Evolutionary conservation across 2,797 vertebrate genomes (phyloP).

Genomic region (Falco berigora): DNA sequence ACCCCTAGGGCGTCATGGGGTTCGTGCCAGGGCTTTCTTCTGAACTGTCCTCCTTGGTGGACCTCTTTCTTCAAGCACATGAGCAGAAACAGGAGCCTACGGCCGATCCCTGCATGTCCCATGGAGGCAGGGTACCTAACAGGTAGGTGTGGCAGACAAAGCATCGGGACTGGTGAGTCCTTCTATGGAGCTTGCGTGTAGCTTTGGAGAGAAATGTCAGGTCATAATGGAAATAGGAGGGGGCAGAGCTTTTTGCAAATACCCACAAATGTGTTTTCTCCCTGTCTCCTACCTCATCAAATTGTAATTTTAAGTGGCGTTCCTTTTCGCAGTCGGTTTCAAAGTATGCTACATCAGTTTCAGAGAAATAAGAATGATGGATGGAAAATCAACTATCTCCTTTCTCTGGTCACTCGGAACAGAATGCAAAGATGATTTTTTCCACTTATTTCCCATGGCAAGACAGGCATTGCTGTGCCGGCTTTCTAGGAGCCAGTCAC

Average conservation of each 20-base stretch:
- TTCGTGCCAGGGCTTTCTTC: neutral
- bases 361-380: accelerated
- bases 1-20: neutral
- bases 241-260: neutral
- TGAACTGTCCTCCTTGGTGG: neutral
- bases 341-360: neutral
- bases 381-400: neutral
- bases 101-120: neutral
- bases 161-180: neutral
- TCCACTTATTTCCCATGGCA: neutral
- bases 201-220: neutral
- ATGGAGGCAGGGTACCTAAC: neutral
- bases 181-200: neutral
- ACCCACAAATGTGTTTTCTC: neutral
- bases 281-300: neutral
- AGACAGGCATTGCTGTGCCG: neutral
- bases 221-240: neutral
- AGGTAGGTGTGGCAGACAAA: neutral
- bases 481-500: neutral
- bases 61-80: neutral
- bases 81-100: neutral
- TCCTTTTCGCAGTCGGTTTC: neutral
- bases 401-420: neutral
- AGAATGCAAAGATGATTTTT: neutral
- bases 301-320: neutral